Base-by-base conservation (phyloP, 2,797 vertebrate species). In the Graptemys geographica region DNA sequence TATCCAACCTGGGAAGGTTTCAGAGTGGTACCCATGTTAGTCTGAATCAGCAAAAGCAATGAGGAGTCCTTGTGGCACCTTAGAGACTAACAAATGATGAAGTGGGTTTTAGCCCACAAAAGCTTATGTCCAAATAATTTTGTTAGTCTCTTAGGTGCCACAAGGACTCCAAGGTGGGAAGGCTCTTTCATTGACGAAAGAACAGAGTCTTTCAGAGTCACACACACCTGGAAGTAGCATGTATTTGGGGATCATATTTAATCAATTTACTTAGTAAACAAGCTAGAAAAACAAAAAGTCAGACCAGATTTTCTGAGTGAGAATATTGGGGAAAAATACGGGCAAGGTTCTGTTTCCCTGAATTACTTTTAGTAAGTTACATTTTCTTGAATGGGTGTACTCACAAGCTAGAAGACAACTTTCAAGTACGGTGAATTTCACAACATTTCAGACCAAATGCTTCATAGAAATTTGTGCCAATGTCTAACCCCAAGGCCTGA, bases 401-500 rank as follows among this genome's bases (percentile, higher is more conserved):
- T 80, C 37, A 41, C 19, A 41, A 72, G 65, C 37, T 41, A 41
- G 37, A 72, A 25, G n/a, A 41, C 10, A 21, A 72, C 37, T 23
- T 72, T 41, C 69, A 72, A 23, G n/a, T 41, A 72, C 19, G 2
- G 69, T 72, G 69, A 72, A 37, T 72, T 72, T 72, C 69, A 72
- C 5, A 69, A 69, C 53, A 12, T 18, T 87, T 53, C 49, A 57
- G 27, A 90, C 65, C 19, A 88, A 72, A 5, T 74, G 31, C 94
- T 95, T 62, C 79, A 86, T 62, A 89, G 27, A 88, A 0, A 0
- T 1, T 79, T 21, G 74, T 47, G 83, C 4, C 3, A 15, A 83
- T 16, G 41, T 94, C 92, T 74, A 82, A 53, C 53, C 51, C 88
- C 33, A 33, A 96, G 89, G 93, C 72, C 76, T 72, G 80, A 44